Percentiles rank a stretch among this genome's conserved stretches.
Evolutionary conservation across 1,140 invertebrate genomes (phyloP).

Genomic region (Zaprionus kolodkinae): DNA sequence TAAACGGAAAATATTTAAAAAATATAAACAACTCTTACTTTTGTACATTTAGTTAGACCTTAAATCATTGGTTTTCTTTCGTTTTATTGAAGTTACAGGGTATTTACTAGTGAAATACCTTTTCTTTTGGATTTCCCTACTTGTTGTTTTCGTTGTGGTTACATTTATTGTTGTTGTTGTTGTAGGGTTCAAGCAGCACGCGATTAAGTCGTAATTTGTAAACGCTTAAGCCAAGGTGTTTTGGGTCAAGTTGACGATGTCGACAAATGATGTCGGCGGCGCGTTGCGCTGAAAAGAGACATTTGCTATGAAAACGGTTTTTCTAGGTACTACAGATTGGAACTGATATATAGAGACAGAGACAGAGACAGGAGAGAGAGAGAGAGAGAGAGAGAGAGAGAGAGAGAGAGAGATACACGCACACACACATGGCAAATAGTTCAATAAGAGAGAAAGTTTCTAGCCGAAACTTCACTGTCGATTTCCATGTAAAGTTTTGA

Average conservation of each 20-base stretch:
- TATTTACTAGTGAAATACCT: neutral
- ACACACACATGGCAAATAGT: neutral
- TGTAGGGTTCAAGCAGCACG: conserved; percentile 66
- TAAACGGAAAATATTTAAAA: too few relatives aligned
- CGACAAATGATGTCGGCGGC: conserved; percentile 26
- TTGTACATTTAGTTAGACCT: too few relatives aligned
- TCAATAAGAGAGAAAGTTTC: conserved; percentile 13
- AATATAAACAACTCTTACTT: too few relatives aligned
- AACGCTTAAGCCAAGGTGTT: conserved; percentile 72
- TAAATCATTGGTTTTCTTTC: neutral
- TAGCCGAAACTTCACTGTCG: conserved; percentile 2
- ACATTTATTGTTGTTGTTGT: conserved; percentile 36
- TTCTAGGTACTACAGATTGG: conserved; percentile 36
- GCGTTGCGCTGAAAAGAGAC: conserved; percentile 17
- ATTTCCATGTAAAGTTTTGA: conserved; percentile 3
- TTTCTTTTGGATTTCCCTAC: neutral
- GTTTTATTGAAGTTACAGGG: conserved; percentile 1
- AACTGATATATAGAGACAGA: neutral
- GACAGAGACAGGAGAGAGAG: too few relatives aligned
- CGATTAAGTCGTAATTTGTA: conserved; percentile 77
- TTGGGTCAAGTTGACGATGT: conserved; percentile 70
- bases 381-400: neutral
- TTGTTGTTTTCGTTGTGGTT: conserved; percentile 27
- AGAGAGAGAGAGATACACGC: neutral
- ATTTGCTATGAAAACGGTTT: conserved; percentile 33